A percentile compares a stretch with the other conserved stretches of the same genome.
Conservation (phyloP, 2,113 vertebrate species). For the Burhinus bistriatus region DNA sequence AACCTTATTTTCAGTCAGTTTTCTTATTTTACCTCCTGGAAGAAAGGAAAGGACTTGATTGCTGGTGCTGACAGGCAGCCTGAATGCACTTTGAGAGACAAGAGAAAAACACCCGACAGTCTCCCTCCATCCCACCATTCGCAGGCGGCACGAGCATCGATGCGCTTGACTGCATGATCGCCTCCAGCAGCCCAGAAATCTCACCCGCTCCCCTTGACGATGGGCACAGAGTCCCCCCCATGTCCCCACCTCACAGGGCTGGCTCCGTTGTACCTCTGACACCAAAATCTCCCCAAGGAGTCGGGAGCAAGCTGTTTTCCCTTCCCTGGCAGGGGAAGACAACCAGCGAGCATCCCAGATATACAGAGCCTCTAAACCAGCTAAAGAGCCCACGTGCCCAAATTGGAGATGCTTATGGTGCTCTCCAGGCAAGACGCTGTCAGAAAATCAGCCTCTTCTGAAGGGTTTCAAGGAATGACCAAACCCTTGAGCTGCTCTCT, state of each 20-base stretch:
- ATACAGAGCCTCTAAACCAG: background rate
- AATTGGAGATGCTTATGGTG: background rate
- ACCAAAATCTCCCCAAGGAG: background rate
- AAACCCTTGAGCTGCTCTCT: background rate
- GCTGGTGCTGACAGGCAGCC: background rate
- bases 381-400: background rate
- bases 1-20: background rate
- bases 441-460: background rate
- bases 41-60: background rate
- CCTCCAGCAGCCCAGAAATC: background rate
- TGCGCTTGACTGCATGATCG: background rate
- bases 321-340: background rate
- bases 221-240: background rate
- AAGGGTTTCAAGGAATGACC: background rate
- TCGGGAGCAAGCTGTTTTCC: background rate
- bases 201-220: background rate
- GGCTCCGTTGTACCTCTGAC: background rate
- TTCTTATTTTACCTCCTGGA: conserved; percentile 26
- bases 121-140: background rate
- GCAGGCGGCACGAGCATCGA: background rate
- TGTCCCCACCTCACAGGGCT: accelerated
- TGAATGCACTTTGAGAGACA: background rate
- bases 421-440: background rate
- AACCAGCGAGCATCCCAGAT: accelerated
- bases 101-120: background rate